Evolutionary conservation across 2,113 vertebrate species (phyloP), one percentile per base, ranked within the genome.

Genomic region (Nothobranchius kuhntae): DNA sequence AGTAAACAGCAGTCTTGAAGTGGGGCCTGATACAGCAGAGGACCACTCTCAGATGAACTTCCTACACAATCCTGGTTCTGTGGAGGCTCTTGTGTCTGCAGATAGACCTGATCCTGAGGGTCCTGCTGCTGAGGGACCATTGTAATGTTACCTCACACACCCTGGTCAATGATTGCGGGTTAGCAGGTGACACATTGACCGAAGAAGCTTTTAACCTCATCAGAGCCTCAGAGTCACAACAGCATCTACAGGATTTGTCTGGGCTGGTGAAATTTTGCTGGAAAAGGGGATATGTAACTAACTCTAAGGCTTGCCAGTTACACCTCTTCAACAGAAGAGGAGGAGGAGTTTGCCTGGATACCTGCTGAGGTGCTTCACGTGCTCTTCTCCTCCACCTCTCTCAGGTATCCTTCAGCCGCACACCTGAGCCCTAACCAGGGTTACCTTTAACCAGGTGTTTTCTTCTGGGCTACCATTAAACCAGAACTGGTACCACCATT

Each of bases 81-180:
- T 9, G 9, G 38, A 40, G 38, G 38, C 9, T 40, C 10, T 10
- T 45, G 10, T 9, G 44, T 45, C 44, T 45, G 44, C 44, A 45
- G 44, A 45, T 9, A 12, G 44, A 12, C 44, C 44, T 13, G 44
- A 10, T 45, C 44, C 44, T 45, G 53, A 21, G 51, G 21, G 21
- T 12, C 51, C 24, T 13, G 54, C 14, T 12, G 53, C 55, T 53
- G n/a, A 56, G 1, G 15, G 3, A 38, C 6, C 1, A 17, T 6
- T 8, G 4, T n/a, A 17, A 15, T 50, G 14, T 15, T 15, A 7
- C 47, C 50, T 35, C 21, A 42, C 54, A 14, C 6, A 21, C 9
- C 10, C 8, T 4, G 13, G 80, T 84, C 81, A 84, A 82, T 87
- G 71, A 80, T 75, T 80, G 60, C 46, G 53, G 65, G 45, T 67